phyloP scores from a whole-genome alignment of 2,797 vertebrate genomes.

The Chromis chromis region DNA sequence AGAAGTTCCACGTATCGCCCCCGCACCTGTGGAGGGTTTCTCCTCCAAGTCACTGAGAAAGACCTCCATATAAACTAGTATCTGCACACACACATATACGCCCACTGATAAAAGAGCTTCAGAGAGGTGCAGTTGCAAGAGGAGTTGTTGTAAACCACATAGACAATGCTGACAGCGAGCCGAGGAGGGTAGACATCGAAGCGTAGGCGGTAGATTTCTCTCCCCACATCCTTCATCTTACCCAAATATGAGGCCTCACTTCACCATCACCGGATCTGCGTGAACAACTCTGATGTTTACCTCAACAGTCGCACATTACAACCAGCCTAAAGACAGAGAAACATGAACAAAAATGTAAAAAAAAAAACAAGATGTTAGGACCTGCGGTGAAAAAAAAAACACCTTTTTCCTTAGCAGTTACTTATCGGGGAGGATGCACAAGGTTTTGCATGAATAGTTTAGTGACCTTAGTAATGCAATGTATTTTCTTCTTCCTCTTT shows the following conservation, averaged over 20 bases:
- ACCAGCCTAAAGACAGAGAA: not conserved
- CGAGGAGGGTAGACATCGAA: constrained; percentile 61
- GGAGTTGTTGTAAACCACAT: constrained; percentile 69
- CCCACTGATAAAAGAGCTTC: constrained; percentile 43
- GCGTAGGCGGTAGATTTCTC: constrained; percentile 69
- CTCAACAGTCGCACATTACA: constrained; percentile 43
- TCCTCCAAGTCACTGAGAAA: constrained; percentile 53
- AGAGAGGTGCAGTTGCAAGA: constrained; percentile 70
- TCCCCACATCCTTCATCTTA: constrained; percentile 76
- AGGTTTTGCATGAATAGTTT: constrained; percentile 45
- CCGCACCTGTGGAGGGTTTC: constrained; percentile 73
- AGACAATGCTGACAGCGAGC: constrained; percentile 59
- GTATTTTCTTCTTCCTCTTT: constrained; percentile 30
- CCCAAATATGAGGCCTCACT: constrained; percentile 64
- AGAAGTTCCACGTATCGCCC: constrained; percentile 70
- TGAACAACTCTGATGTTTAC: constrained; percentile 63
- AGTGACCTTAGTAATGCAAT: constrained; percentile 4
- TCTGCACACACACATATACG: constrained; percentile 10
- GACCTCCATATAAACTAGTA: constrained; percentile 10
- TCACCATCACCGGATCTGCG: constrained; percentile 51
- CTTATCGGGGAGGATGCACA: not conserved
- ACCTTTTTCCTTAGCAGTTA: not conserved
- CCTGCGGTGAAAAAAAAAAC: not conserved
- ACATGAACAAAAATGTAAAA: not conserved
- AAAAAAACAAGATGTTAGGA: not conserved